Percentiles rank a stretch among this genome's conserved stretches.
These are phyloP conservation scores for Ciconia boyciana DNA, from an alignment of 2,113 vertebrate species.

Conservation along the genomic window DNA sequence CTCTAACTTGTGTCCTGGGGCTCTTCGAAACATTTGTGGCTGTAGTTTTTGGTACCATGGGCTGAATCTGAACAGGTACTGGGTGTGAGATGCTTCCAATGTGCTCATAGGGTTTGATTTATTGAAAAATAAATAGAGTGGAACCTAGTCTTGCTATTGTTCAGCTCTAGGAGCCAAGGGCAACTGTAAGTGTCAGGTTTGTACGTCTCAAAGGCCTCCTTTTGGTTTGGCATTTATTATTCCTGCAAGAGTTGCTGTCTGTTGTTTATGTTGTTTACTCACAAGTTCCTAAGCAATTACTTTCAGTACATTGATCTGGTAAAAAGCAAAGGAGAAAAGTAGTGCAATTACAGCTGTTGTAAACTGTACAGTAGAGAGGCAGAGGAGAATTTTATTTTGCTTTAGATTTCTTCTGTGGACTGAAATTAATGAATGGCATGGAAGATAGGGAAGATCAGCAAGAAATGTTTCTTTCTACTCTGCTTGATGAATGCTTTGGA, in stretches of 20 bases:
- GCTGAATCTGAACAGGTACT: not conserved
- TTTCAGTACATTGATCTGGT: not conserved
- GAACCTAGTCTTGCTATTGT: not conserved
- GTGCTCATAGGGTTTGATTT: not conserved
- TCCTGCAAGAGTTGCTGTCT: not conserved
- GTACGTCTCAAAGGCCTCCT: not conserved
- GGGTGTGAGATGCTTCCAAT: not conserved
- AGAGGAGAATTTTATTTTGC: not conserved
- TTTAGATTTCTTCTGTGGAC: not conserved
- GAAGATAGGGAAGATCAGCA: not conserved
- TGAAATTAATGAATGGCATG: not conserved
- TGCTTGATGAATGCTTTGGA: not conserved
- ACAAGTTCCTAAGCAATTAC: not conserved
- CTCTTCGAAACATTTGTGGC: not conserved
- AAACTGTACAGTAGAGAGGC: not conserved
- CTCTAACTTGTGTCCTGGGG: not conserved
- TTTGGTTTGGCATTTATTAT: not conserved
- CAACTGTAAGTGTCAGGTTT: not conserved
- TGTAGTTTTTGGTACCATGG: not conserved
- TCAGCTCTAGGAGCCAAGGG: not conserved
- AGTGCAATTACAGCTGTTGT: rapidly evolving
- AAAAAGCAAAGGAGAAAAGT: not conserved
- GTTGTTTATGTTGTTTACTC: not conserved
- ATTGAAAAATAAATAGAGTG: not conserved
- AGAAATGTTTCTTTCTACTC: not conserved